Base-by-base conservation (phyloP, 2,797 vertebrate genomes). In the Astyanax mexicanus region DNA sequence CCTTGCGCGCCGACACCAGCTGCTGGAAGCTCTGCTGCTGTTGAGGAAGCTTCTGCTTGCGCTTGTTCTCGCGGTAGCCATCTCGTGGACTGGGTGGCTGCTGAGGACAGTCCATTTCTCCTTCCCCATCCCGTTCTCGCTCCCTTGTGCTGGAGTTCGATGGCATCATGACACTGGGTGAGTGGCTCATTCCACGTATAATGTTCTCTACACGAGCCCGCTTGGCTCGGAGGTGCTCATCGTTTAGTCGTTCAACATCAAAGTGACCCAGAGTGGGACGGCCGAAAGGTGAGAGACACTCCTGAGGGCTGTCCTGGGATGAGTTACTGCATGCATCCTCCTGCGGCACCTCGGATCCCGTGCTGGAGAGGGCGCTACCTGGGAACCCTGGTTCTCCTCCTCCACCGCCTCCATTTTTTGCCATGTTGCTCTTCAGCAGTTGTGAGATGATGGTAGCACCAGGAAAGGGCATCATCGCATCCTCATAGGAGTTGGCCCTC, bases 21-120 rank as follows among this genome's bases (percentile, higher is more conserved):
- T 98, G 97, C 92, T 96, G 96, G 92, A 98, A 98, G 88, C 96
- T 98, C 93, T 99, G 97, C 82, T 99, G 98, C 92, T 99, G 98
- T 80, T 99, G 97, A 6, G 98, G 98, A 92, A 99, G 93, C 89
- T 97, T 97, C 88, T 99, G 97, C 92, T 99, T 99, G 83, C 98
- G 96, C 89, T 99, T 99, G 92, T 99, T 99, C 88, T 99, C 98
- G 80, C 98, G 88, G 86, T 96, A 97, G 92, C 94, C 94, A 89
- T 97, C 96, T 84, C 96, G 92, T 80, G 97, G 97, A 87, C 96
- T 96, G 80, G 94, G 93, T 12, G 95, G 95, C 89, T 95, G 96
- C 25, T 95, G 92, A 84, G 91, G 94, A 38, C 89, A 86, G 6
- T 92, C 96, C 78, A 91, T 91, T 86, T 96, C 96, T 85, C 95